phyloP scores from a whole-genome alignment of 2,797 vertebrate species.

The Rhinichthys osculus region DNA sequence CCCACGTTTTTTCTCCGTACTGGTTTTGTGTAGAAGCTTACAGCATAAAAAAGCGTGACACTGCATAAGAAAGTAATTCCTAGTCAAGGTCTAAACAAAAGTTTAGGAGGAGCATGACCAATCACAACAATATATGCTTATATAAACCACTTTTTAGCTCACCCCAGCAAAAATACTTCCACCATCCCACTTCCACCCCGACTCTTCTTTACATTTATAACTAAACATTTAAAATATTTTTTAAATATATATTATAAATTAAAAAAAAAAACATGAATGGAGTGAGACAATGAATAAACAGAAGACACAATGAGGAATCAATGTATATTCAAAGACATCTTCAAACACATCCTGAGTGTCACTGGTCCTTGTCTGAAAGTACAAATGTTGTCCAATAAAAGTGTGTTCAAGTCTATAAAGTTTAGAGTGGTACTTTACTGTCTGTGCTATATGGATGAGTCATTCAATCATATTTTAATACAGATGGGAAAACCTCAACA shows the following conservation, averaged over 20 bases:
- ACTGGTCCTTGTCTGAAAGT: neutral
- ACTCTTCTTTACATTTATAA: too few relatives aligned
- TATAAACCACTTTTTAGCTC: neutral
- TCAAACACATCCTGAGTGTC: neutral
- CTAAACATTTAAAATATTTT: too few relatives aligned
- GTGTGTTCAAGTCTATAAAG: neutral
- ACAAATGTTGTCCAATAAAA: neutral
- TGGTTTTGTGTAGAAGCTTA: neutral
- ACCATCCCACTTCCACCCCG: neutral
- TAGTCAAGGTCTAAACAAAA: neutral
- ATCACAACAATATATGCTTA: neutral
- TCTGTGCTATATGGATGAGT: slow-evolving; percentile 7
- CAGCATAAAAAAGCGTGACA: neutral
- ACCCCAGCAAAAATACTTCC: neutral
- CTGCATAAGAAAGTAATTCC: neutral
- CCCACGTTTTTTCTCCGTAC: neutral
- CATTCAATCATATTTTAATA: slow-evolving; percentile 31
- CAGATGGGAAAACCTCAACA: slow-evolving; percentile 11
- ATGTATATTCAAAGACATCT: neutral
- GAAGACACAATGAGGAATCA: neutral
- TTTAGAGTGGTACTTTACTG: slow-evolving; percentile 26
- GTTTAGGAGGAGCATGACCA: neutral
- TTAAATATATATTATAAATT: too few relatives aligned
- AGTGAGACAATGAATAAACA: neutral
- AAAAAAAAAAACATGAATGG: too few relatives aligned